Conservation (phyloP, 2,113 vertebrate species). For the Rhipidura dahli region DNA sequence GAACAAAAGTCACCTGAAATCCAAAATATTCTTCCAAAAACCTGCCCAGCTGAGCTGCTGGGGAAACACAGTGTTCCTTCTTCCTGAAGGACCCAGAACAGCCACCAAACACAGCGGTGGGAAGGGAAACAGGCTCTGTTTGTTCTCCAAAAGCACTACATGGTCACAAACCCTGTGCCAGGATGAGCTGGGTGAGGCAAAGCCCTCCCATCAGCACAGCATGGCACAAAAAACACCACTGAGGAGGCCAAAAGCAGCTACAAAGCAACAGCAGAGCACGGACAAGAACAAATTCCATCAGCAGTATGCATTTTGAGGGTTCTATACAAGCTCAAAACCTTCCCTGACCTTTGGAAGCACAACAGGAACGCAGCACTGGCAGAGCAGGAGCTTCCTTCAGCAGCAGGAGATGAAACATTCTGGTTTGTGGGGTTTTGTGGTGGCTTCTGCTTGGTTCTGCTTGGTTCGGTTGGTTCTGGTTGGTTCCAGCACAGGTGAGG, state of each 20-base stretch:
- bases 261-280: background rate
- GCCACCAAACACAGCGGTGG: rapidly evolving
- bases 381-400: rapidly evolving
- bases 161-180: rapidly evolving
- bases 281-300: background rate
- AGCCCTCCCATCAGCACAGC: background rate
- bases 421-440: too few relatives aligned
- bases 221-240: rapidly evolving
- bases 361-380: rapidly evolving
- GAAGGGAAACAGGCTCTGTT: rapidly evolving
- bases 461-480: background rate
- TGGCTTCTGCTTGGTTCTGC: background rate
- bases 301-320: rapidly evolving
- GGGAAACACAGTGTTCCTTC: background rate
- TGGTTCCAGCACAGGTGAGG: background rate
- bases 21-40: background rate
- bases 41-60: background rate
- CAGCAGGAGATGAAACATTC: rapidly evolving
- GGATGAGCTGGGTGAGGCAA: rapidly evolving
- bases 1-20: background rate
- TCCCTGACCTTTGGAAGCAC: background rate
- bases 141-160: rapidly evolving
- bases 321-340: rapidly evolving
- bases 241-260: rapidly evolving
- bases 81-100: background rate